These are phyloP conservation scores for Bothrops jararaca DNA, from an alignment of 2,113 vertebrate genomes.

Conservation along the genomic window DNA sequence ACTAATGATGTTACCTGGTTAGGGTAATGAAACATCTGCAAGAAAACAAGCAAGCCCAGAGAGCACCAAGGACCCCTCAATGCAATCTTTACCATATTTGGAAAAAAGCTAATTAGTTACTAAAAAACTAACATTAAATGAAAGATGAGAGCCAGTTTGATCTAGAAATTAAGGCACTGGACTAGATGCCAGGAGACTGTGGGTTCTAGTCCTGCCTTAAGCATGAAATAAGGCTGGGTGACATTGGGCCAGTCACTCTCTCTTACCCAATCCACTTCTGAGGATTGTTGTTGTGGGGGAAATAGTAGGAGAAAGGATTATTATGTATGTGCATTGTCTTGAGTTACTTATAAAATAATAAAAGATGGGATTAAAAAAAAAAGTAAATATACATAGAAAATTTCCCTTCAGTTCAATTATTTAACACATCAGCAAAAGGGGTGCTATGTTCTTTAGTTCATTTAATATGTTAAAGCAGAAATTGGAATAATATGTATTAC, in stretches of 20 bases:
- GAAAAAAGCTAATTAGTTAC: neutral
- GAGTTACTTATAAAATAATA: neutral
- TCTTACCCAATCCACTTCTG: neutral
- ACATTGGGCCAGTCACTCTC: neutral
- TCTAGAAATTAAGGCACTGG: neutral
- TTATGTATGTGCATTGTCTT: neutral
- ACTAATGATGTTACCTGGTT: too few species aligned
- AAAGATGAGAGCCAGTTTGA: neutral
- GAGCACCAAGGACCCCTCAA: too few species aligned
- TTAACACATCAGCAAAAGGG: neutral
- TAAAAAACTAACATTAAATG: neutral
- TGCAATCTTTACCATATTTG: neutral
- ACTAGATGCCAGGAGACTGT: neutral
- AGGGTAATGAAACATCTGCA: too few species aligned
- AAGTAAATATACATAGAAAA: neutral
- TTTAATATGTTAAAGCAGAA: neutral
- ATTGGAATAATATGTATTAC: neutral
- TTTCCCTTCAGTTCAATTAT: neutral
- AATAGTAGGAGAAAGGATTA: neutral
- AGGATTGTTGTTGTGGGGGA: neutral
- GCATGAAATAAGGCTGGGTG: neutral
- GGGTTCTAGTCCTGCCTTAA: neutral
- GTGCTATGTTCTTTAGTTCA: neutral
- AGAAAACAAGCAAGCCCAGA: too few species aligned
- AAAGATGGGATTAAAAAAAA: neutral